Evolutionary conservation across 2,113 vertebrate genomes (phyloP).

Genomic region (Parus major): DNA sequence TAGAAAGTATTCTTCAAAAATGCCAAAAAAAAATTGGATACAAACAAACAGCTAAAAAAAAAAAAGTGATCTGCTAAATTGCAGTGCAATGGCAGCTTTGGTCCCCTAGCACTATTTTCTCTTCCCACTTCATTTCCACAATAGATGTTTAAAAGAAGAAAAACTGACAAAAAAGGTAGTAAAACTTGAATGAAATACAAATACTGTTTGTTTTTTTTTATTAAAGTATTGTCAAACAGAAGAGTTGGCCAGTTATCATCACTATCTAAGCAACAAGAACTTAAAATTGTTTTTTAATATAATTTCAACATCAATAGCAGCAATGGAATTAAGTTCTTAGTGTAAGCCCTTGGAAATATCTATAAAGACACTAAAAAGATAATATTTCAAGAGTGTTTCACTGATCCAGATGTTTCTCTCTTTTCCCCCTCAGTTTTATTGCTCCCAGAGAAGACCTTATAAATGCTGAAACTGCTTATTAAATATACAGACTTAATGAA

Average conservation of each 20-base stretch:
- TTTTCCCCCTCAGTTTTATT: conserved; percentile 17
- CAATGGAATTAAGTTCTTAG: conserved; percentile 24
- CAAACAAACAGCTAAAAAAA: neutral
- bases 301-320: conserved; percentile 38
- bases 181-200: neutral
- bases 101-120: neutral
- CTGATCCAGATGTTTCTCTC: conserved; percentile 64
- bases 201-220: neutral
- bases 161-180: neutral
- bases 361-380: conserved; percentile 38
- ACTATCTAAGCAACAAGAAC: neutral
- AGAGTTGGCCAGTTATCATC: neutral
- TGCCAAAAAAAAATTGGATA: neutral
- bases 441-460: conserved; percentile 36
- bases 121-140: neutral
- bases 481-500: conserved; percentile 60
- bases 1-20: neutral
- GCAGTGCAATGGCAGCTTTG: neutral
- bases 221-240: neutral
- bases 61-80: neutral
- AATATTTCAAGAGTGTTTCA: conserved; percentile 27
- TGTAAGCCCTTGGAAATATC: conserved; percentile 9
- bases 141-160: neutral
- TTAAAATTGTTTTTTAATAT: neutral
- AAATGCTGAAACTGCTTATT: conserved; percentile 29